phyloP scores from a whole-genome alignment of 2,797 vertebrate genomes.

The Taeniopygia guttata region DNA sequence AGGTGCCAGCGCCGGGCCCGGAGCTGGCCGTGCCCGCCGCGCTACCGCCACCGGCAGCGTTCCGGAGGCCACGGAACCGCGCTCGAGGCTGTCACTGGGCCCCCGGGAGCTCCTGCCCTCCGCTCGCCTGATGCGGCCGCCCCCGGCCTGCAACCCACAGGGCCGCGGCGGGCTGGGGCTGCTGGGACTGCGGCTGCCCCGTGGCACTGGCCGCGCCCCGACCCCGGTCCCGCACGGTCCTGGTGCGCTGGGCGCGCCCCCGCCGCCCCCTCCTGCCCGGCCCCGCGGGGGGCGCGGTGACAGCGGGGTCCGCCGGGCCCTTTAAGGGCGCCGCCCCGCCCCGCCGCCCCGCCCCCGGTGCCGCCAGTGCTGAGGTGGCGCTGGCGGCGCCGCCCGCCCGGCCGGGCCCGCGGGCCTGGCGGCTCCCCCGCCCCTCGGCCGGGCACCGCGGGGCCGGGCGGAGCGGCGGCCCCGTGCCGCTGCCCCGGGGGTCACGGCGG shows the following conservation, averaged over 20 bases:
- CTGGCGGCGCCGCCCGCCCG: conserved; percentile 16
- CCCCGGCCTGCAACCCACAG: neutral
- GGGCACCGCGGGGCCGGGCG: neutral
- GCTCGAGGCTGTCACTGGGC: neutral
- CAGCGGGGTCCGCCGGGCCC: neutral
- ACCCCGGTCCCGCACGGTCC: neutral
- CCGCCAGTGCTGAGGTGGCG: conserved; percentile 73
- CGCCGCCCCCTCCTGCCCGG: neutral
- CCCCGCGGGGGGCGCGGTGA: neutral
- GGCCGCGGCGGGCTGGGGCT: neutral
- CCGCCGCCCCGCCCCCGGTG: conserved; percentile 48
- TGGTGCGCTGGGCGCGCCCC: neutral
- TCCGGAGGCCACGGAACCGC: neutral
- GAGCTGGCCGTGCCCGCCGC: neutral
- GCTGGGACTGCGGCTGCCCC: neutral
- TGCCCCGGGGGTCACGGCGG: neutral
- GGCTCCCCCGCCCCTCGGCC: neutral
- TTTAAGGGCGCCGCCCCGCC: conserved; percentile 63
- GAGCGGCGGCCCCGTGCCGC: neutral
- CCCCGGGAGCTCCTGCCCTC: neutral
- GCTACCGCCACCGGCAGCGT: neutral
- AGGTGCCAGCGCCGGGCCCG: neutral
- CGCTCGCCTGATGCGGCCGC: neutral
- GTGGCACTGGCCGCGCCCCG: neutral
- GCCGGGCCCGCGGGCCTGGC: neutral